phyloP scores from a whole-genome alignment of 2,797 vertebrate genomes.

The Pipistrellus pygmaeus region DNA sequence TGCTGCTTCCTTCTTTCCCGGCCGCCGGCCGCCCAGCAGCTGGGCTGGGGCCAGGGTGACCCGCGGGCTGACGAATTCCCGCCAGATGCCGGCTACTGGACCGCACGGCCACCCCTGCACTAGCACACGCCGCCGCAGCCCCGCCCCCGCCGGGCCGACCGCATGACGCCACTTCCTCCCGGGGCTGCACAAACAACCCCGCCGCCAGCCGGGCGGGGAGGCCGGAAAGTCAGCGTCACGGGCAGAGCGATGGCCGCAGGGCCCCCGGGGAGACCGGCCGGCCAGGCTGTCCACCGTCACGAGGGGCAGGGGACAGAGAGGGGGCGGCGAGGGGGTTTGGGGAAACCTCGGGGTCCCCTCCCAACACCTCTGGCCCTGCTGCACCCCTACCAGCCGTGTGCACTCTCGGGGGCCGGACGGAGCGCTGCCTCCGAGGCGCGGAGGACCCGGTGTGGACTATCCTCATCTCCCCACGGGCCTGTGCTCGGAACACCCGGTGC shows the following conservation, averaged over 20 bases:
- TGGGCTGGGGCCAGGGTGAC: conserved; percentile 56
- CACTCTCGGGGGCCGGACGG: rapidly evolving
- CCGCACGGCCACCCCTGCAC: no score
- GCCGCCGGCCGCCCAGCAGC: conserved; percentile 55
- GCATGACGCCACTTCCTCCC: conserved; percentile 69
- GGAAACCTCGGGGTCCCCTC: not conserved
- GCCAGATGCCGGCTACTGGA: conserved; percentile 72
- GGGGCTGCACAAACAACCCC: conserved; percentile 63
- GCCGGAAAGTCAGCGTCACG: not conserved
- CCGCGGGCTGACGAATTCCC: conserved; percentile 53
- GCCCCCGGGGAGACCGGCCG: no score
- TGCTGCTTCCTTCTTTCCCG: not conserved
- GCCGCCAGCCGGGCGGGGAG: not conserved
- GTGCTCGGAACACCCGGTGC: not conserved
- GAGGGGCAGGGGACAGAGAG: no score
- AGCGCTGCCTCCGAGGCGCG: not conserved
- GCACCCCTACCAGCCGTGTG: rapidly evolving
- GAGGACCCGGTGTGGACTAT: rapidly evolving
- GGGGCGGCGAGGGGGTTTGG: not conserved
- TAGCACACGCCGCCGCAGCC: no score
- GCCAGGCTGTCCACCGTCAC: no score
- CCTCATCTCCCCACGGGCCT: no score
- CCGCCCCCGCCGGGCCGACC: no score
- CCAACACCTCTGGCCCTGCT: not conserved
- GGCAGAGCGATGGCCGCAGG: no score